Base-by-base conservation (phyloP, 1,140 invertebrate genomes). In the Muscidifurax raptorellus region DNA sequence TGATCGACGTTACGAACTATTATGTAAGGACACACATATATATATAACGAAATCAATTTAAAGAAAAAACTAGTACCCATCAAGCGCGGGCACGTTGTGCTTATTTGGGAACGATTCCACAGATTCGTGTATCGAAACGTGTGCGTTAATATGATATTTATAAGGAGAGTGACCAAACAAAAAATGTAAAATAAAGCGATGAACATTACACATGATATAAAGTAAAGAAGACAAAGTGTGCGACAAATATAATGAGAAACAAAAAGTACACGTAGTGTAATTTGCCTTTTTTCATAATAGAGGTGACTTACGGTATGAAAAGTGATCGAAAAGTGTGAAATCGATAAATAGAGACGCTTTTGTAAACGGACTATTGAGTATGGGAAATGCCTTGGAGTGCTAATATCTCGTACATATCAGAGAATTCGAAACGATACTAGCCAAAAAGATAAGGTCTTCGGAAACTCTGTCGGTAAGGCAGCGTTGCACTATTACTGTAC, bases 1-100 rank as follows among this genome's bases (percentile, higher is more conserved):
- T 93, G 88, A 91, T 85, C 47, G n/a, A 81, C 64, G 25, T 82
- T 83, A 78, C 18, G 13, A 74, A 74, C 32, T 74, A 66, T 4
- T n/a, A 44, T 44, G 22, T 84, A 80, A 75, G 59, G 64, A 69
- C 66, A n/a, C n/a, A n/a, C n/a, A n/a, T n/a, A n/a, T n/a, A 28
- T 69, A 77, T 69, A 52, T n/a, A 52, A 83, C 15, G 13, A 18
- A 52, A 64, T 47, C 0, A 77, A n/a, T 25, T 18, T 13, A 74
- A 30, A 18, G 30, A 74, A 74, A 18, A 74, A 74, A 25, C n/a
- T 15, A 83, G 22, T 27, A 59, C 22, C 22, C 22, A 40, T 13
- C 64, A 72, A 13, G n/a, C 27, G 59, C 44, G 76, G 72, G 67
- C 69, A 79, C 52, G 28, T 59, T 66, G 30, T 44, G 18, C 66